These are phyloP conservation scores for Magallana gigas DNA, from an alignment of 1,140 invertebrate genomes.

Conservation along the genomic window DNA sequence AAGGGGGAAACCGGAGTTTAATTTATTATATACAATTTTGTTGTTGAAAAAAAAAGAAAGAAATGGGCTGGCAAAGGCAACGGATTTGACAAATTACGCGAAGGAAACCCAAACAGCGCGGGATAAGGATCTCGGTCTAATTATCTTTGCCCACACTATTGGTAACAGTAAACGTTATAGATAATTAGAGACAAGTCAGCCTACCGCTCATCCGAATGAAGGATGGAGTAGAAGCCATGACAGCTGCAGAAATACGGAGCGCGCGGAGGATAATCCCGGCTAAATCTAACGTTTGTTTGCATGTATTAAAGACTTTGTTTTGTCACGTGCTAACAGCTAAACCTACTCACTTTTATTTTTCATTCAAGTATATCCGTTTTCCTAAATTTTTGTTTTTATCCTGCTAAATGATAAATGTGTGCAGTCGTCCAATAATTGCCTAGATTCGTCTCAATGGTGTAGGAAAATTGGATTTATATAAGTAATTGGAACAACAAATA, in stretches of 20 bases:
- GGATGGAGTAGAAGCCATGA: neutral
- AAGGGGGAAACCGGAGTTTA: neutral
- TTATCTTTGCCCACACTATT: conserved; percentile 37
- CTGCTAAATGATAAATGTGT: too few relatives aligned
- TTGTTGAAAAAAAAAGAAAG: neutral
- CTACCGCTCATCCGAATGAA: conserved; percentile 10
- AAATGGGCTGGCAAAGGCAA: neutral
- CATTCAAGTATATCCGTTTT: too few relatives aligned
- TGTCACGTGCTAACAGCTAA: conserved; percentile 9
- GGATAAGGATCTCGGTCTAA: conserved; percentile 22
- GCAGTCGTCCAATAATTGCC: too few relatives aligned
- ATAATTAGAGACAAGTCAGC: conserved; percentile 30
- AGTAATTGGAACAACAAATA: too few relatives aligned
- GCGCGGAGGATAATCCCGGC: neutral
- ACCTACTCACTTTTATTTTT: neutral
- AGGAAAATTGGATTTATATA: too few relatives aligned
- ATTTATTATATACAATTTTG: conserved; percentile 10
- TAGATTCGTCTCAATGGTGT: too few relatives aligned
- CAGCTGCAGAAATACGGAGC: conserved; percentile 17
- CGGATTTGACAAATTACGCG: conserved; percentile 24
- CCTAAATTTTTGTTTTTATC: too few relatives aligned
- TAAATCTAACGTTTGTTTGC: neutral
- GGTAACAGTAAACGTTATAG: conserved; percentile 33
- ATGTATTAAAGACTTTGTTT: conserved; percentile 6
- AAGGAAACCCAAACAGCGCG: conserved; percentile 16